Conservation (phyloP, 2,888 invertebrate genomes). For the Chrysolina oricalcia region DNA sequence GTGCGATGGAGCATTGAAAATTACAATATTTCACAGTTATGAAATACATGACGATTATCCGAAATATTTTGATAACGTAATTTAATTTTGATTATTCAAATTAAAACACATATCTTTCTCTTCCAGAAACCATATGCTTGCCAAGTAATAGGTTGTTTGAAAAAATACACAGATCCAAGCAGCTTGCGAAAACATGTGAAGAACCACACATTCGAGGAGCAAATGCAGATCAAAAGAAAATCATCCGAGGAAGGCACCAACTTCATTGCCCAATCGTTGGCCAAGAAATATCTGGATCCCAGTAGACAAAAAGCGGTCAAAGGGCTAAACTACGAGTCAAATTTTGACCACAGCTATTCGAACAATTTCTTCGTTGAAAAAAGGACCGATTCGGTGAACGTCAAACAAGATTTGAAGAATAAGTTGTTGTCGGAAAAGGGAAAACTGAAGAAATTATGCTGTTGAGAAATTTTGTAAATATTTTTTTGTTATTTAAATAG, state of each 20-base stretch:
- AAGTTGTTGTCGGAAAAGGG: conserved; percentile 68
- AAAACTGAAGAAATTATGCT: conserved; percentile 50
- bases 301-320: conserved; percentile 61
- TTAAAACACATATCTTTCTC: conserved; percentile 27
- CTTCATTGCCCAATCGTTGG: conserved; percentile 46
- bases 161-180: conserved; percentile 95
- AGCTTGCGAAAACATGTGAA: conserved; percentile 94
- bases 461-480: conserved; percentile 23
- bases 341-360: conserved; percentile 64
- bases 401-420: conserved; percentile 70
- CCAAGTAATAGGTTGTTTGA: conserved; percentile 88
- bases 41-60: too few relatives aligned
- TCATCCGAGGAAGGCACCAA: conserved; percentile 52
- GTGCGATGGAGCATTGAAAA: too few relatives aligned
- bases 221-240: conserved; percentile 67
- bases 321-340: conserved; percentile 45
- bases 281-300: conserved; percentile 60
- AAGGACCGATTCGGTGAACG: conserved; percentile 56
- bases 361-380: conserved; percentile 47
- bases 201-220: conserved; percentile 77
- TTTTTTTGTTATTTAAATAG: not conserved
- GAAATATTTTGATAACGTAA: too few relatives aligned
- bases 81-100: not conserved
- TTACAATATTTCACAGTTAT: too few relatives aligned
- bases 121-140: conserved; percentile 94